A percentile compares a stretch with the other conserved stretches of the same genome.
Conservation (phyloP, 2,888 invertebrate species). For the Pterostichus madidus region DNA sequence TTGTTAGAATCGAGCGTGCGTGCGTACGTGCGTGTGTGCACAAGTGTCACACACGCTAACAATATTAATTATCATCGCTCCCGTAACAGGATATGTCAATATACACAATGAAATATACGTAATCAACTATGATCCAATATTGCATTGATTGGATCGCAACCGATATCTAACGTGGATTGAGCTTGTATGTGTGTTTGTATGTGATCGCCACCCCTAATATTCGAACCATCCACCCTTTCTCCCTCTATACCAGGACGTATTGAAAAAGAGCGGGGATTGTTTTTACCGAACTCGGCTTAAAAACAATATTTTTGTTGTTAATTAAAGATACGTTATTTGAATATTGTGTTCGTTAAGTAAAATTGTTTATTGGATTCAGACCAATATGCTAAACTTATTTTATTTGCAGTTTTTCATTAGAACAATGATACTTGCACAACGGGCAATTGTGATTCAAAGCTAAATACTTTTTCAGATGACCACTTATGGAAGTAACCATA, state of each 20-base stretch:
- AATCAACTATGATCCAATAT: conserved; percentile 67
- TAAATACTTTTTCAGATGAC: too few relatives aligned
- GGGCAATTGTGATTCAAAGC: too few relatives aligned
- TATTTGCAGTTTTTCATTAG: too few relatives aligned
- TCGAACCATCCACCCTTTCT: background rate
- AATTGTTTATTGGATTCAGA: background rate
- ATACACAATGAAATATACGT: conserved; percentile 66
- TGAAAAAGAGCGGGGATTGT: background rate
- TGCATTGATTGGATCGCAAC: conserved; percentile 65
- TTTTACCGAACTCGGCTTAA: background rate
- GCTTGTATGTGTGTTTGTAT: background rate
- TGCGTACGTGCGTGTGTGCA: conserved; percentile 36
- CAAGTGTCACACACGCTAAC: conserved; percentile 66
- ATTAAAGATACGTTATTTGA: background rate
- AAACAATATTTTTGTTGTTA: conserved; percentile 1
- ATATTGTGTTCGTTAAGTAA: background rate
- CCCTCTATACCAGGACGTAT: background rate
- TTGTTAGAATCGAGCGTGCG: conserved; percentile 35
- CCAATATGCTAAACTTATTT: background rate
- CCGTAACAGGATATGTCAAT: conserved; percentile 66
- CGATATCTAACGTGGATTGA: conserved; percentile 47
- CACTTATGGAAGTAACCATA: too few relatives aligned
- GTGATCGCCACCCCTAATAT: conserved; percentile 23
- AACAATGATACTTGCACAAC: too few relatives aligned
- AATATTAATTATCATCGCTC: conserved; percentile 66